These are phyloP conservation scores for Ptychochromis oligacanthus DNA, from an alignment of 2,113 vertebrate species.

Conservation along the genomic window DNA sequence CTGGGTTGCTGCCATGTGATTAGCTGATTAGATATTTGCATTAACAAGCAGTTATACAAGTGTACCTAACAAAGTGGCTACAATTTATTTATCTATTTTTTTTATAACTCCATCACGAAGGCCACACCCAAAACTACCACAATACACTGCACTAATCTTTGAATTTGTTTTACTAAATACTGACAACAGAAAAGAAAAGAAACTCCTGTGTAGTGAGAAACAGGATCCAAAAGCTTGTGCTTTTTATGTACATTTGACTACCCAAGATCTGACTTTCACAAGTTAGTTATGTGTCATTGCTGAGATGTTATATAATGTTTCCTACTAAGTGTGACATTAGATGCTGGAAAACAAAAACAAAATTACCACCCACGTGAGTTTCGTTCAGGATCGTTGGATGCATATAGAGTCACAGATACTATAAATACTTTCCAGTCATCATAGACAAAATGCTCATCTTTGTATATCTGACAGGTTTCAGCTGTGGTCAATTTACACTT, in stretches of 20 bases:
- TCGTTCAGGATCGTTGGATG: neutral
- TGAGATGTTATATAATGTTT: neutral
- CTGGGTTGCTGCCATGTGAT: too few relatives aligned
- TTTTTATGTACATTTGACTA: neutral
- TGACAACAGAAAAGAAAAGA: neutral
- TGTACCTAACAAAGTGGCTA: too few relatives aligned
- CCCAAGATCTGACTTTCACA: neutral
- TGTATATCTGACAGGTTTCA: constrained; percentile 8
- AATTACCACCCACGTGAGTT: neutral
- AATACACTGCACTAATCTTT: neutral
- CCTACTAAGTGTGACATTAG: neutral
- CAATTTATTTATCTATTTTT: too few relatives aligned
- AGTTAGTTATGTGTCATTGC: neutral
- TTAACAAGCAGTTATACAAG: too few relatives aligned
- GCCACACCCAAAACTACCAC: neutral
- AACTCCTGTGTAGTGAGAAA: neutral
- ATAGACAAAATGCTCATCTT: neutral
- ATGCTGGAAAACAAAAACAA: neutral
- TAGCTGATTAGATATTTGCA: too few relatives aligned
- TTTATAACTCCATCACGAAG: too few relatives aligned
- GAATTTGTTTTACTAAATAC: neutral
- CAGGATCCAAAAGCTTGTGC: neutral
- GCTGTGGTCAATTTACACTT: neutral
- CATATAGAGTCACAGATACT: neutral
- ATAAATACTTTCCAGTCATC: neutral